Conservation (phyloP, 1,140 invertebrate genomes). For the Centruroides sculpturatus region DNA sequence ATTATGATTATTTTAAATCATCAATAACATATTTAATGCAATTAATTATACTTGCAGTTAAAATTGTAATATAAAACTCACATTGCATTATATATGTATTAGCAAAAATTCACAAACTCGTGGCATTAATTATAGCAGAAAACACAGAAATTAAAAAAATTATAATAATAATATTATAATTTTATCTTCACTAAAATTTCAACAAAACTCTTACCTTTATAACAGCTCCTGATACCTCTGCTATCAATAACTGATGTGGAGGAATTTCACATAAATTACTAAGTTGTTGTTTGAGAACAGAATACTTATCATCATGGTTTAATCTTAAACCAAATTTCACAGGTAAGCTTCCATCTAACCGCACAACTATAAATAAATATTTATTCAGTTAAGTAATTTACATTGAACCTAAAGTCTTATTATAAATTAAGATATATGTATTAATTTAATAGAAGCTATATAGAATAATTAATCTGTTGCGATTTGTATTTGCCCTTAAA, state of each 20-base stretch:
- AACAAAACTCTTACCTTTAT: constrained; percentile 35
- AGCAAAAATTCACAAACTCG: background rate
- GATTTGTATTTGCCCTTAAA: no score
- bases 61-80: no score
- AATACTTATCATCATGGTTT: constrained; percentile 61
- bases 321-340: constrained; percentile 64
- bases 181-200: background rate
- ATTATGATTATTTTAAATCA: no score
- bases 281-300: constrained; percentile 51
- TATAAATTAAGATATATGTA: no score
- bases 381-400: no score
- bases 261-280: constrained; percentile 45
- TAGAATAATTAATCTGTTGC: no score
- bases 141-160: background rate
- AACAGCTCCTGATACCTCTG: constrained; percentile 49
- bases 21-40: no score
- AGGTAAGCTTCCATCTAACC: constrained; percentile 59
- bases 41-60: no score
- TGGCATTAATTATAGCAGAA: background rate
- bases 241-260: constrained; percentile 45
- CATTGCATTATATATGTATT: no score
- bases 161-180: background rate
- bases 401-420: no score
- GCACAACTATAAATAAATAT: constrained; percentile 42
- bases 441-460: no score